Conservation (phyloP, 2,888 invertebrate genomes). For the Sisyra terminalis region DNA sequence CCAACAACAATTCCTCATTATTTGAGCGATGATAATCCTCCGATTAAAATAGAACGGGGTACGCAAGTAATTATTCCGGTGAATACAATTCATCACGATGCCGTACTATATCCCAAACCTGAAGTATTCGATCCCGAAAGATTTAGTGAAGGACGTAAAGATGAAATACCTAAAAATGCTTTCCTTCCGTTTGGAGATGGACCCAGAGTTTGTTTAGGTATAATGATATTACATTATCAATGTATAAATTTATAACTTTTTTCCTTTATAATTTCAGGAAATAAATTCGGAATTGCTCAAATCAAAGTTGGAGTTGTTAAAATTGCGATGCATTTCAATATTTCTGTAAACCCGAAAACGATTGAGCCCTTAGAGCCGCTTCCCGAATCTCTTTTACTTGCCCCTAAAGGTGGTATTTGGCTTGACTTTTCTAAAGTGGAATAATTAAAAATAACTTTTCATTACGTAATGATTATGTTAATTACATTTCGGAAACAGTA, state of each 20-base stretch:
- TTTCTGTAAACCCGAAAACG: constrained; percentile 19
- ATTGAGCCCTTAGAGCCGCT: constrained; percentile 15
- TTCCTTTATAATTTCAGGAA: neutral
- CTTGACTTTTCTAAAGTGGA: too few relatives aligned
- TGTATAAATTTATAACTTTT: neutral
- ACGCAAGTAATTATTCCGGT: neutral
- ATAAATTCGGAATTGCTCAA: constrained; percentile 12
- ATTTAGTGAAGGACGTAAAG: constrained; percentile 1
- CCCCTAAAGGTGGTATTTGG: constrained; percentile 15
- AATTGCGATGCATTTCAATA: constrained; percentile 15
- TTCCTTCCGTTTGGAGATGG: constrained; percentile 4
- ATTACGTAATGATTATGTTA: too few relatives aligned
- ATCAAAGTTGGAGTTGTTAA: constrained; percentile 19
- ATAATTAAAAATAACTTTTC: too few relatives aligned
- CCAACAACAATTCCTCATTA: neutral
- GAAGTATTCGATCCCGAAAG: constrained; percentile 2
- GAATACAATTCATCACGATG: neutral
- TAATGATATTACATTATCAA: too few relatives aligned
- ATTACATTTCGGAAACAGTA: too few relatives aligned
- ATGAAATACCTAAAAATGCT: constrained; percentile 1
- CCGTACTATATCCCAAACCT: constrained; percentile 3
- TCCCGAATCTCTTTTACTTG: constrained; percentile 14
- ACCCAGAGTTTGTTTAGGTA: constrained; percentile 4
- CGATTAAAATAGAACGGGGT: neutral
- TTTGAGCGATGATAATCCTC: neutral